A percentile compares a stretch with the other conserved stretches of the same genome.
Conservation (phyloP, 2,888 invertebrate species). For the Trisateles emortualis region DNA sequence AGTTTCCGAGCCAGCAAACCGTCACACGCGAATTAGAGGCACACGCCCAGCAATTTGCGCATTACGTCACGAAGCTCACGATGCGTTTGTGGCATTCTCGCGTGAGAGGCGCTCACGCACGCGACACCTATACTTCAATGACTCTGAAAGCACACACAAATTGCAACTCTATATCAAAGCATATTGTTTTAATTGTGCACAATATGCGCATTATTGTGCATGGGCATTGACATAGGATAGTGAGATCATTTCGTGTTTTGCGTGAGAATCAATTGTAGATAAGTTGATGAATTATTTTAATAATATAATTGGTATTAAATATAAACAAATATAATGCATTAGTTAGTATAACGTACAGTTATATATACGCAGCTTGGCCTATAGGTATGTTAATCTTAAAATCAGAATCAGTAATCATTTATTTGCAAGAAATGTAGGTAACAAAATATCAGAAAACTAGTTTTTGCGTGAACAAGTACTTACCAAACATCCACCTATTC, state of each 20-base stretch:
- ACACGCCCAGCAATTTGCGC: constrained; percentile 49
- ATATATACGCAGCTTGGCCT: too few species aligned
- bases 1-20: constrained; percentile 44
- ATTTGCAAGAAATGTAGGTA: too few species aligned
- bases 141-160: constrained; percentile 7
- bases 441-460: too few species aligned
- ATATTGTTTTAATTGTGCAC: constrained; percentile 8
- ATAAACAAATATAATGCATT: too few species aligned
- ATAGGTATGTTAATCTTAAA: too few species aligned
- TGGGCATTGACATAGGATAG: not conserved
- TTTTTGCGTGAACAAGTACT: too few species aligned
- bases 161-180: not conserved
- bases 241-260: not conserved
- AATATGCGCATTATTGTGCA: not conserved
- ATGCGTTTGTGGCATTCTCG: constrained; percentile 26
- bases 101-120: constrained; percentile 29
- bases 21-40: constrained; percentile 42
- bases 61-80: constrained; percentile 25
- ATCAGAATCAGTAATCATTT: too few species aligned
- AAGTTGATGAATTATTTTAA: not conserved
- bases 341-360: too few species aligned
- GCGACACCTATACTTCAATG: constrained; percentile 21
- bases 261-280: constrained; percentile 5
- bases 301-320: not conserved
- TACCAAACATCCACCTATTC: too few species aligned